A percentile compares a stretch with the other conserved stretches of the same genome.
Conservation (phyloP, 2,113 vertebrate species). For the Phyllopteryx taeniolatus region DNA sequence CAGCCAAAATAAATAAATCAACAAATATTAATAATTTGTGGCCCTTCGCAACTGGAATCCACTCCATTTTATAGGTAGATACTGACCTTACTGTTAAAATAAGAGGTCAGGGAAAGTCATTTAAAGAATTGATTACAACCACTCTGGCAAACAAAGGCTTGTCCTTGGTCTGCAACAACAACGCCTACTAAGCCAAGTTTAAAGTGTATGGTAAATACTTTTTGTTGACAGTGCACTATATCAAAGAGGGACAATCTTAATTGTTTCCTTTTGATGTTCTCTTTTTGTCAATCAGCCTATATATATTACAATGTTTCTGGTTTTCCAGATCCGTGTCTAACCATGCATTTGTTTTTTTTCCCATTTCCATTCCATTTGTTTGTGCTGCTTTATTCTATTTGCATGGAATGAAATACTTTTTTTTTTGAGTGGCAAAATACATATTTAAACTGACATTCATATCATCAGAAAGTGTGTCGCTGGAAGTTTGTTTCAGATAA, state of each 20-base stretch:
- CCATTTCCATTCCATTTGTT: no score
- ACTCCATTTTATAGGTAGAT: neutral
- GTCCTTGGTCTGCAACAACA: neutral
- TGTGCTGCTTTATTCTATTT: neutral
- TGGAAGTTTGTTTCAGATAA: neutral
- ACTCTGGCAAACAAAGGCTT: neutral
- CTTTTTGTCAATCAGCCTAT: conserved; percentile 22
- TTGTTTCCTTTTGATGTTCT: conserved; percentile 33
- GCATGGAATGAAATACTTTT: neutral
- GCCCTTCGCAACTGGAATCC: no score
- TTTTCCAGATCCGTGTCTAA: conserved; percentile 8
- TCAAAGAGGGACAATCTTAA: conserved; percentile 22
- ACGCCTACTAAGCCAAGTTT: neutral
- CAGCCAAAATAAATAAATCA: neutral
- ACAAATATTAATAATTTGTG: neutral
- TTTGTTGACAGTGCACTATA: conserved; percentile 8
- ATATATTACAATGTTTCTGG: conserved; percentile 14
- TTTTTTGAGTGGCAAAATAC: neutral
- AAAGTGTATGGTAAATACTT: neutral
- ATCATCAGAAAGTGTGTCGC: neutral
- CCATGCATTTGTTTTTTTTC: conserved; percentile 4
- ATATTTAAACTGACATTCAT: neutral
- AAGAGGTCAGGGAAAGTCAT: no score
- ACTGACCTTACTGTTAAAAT: neutral
- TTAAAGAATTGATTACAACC: neutral